These are phyloP conservation scores for Sebastes taczanowskii DNA, from an alignment of 2,797 vertebrate species.

Conservation along the genomic window DNA sequence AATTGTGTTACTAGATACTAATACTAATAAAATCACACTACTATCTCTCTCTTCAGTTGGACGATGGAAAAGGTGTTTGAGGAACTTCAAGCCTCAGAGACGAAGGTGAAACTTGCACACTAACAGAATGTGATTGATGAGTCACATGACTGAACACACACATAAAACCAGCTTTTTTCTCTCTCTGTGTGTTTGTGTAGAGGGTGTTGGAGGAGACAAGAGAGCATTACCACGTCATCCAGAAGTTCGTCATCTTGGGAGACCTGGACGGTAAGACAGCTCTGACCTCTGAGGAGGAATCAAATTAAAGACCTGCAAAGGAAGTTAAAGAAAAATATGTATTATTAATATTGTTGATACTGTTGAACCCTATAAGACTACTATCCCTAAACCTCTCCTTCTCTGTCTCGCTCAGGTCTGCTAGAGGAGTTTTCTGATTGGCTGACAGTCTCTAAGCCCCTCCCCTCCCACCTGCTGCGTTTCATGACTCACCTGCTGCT, in stretches of 20 bases:
- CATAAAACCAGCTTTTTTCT: not conserved
- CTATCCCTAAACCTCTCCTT: not conserved
- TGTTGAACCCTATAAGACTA: not conserved
- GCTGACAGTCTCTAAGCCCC: slow-evolving; percentile 86
- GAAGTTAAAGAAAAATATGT: not conserved
- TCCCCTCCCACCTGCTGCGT: slow-evolving; percentile 95
- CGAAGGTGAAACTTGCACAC: slow-evolving; percentile 78
- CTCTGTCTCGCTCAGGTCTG: slow-evolving; percentile 79
- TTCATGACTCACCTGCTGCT: slow-evolving; percentile 95
- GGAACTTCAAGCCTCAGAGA: slow-evolving; percentile 94
- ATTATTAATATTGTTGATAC: not conserved
- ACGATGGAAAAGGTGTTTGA: slow-evolving; percentile 96
- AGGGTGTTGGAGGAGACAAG: slow-evolving; percentile 93
- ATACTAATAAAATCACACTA: not conserved
- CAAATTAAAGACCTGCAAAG: not conserved
- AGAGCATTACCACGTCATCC: slow-evolving; percentile 95
- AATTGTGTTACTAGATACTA: not conserved
- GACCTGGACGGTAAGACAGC: slow-evolving; percentile 89
- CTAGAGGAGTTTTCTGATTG: slow-evolving; percentile 93
- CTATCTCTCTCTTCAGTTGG: slow-evolving; percentile 84
- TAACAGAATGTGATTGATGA: not conserved
- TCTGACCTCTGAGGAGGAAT: not conserved
- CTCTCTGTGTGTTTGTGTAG: slow-evolving; percentile 66
- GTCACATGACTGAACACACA: not conserved
- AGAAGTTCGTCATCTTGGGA: slow-evolving; percentile 94